These are phyloP conservation scores for Sitta europaea DNA, from an alignment of 2,113 vertebrate species.

Conservation along the genomic window DNA sequence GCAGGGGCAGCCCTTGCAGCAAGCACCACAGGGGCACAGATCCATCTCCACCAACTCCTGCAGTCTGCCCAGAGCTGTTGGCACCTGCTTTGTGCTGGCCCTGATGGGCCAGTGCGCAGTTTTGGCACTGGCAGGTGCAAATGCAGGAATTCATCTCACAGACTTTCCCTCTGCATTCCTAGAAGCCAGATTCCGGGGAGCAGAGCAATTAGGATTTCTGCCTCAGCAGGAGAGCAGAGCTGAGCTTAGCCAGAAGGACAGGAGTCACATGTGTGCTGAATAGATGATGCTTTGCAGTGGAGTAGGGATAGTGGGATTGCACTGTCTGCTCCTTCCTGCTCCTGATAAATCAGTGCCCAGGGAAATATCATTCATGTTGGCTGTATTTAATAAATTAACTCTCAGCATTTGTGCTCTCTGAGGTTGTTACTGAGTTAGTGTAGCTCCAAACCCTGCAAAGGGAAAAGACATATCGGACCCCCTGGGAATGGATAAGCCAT, in stretches of 20 bases:
- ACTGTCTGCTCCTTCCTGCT: neutral
- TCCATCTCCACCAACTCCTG: neutral
- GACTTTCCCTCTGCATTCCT: neutral
- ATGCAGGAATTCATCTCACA: neutral
- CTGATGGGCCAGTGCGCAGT: accelerated
- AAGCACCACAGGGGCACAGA: accelerated
- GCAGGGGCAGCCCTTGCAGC: accelerated
- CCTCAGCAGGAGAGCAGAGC: neutral
- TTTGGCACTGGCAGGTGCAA: accelerated
- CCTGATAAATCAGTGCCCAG: conserved; percentile 14
- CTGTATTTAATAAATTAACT: conserved; percentile 27
- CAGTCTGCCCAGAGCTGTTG: neutral
- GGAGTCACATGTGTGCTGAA: neutral
- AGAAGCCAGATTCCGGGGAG: accelerated
- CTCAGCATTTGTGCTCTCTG: neutral
- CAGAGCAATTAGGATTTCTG: neutral
- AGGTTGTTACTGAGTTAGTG: neutral
- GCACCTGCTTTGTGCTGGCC: neutral
- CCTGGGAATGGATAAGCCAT: neutral
- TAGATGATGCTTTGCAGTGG: neutral
- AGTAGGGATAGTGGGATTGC: neutral
- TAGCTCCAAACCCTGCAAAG: neutral
- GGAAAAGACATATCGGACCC: neutral
- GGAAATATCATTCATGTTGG: conserved; percentile 13
- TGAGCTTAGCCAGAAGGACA: neutral